A percentile compares a stretch with the other conserved stretches of the same genome.
Conservation (phyloP, 2,888 invertebrate genomes). For the Apamea monoglypha region DNA sequence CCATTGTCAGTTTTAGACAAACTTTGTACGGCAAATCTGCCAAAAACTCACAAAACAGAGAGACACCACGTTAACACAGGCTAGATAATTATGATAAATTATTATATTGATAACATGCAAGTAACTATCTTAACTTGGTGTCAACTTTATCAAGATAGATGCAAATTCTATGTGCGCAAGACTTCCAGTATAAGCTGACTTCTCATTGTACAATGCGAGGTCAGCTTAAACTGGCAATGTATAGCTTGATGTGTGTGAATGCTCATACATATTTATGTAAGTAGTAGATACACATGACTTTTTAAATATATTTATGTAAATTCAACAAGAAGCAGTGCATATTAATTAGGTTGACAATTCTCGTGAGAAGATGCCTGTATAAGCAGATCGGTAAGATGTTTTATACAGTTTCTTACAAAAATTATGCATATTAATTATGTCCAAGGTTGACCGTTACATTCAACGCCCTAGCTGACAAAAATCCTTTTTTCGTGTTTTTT, state of each 20-base stretch:
- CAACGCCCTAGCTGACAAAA: slow-evolving; percentile 31
- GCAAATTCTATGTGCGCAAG: background rate
- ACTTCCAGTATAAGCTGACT: background rate
- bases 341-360: slow-evolving; percentile 60
- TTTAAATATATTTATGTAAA: slow-evolving; percentile 57
- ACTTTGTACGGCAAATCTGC: background rate
- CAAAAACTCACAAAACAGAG: background rate
- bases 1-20: background rate
- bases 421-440: slow-evolving; percentile 38
- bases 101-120: background rate
- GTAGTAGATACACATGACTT: slow-evolving; percentile 19
- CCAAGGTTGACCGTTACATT: slow-evolving; percentile 56
- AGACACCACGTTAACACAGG: background rate
- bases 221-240: background rate
- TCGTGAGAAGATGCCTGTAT: slow-evolving; percentile 60
- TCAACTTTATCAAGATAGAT: background rate
- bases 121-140: background rate
- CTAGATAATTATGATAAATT: background rate
- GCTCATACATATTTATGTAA: slow-evolving; percentile 45
- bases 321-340: slow-evolving; percentile 60
- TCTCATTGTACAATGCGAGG: background rate
- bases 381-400: slow-evolving; percentile 27
- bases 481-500: background rate
- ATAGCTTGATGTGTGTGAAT: background rate
- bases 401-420: slow-evolving; percentile 47